Percentiles rank a stretch among this genome's conserved stretches.
Evolutionary conservation across 2,888 invertebrate species (phyloP).

Genomic region (Nemotelus nigrinus): DNA sequence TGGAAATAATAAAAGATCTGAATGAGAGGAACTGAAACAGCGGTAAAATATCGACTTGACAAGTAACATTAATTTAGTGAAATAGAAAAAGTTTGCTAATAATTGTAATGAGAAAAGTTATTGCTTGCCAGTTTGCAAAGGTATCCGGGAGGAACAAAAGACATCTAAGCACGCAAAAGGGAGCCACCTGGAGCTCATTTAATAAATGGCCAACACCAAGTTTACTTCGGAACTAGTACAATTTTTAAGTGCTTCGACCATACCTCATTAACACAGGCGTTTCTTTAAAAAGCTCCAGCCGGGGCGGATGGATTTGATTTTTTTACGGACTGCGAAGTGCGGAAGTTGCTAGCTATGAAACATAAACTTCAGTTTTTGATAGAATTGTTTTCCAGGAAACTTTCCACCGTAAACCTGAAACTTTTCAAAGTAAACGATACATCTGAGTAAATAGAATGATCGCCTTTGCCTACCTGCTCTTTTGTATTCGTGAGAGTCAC

Average conservation of each 20-base stretch:
- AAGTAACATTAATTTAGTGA: constrained; percentile 36
- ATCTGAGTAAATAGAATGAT: no score
- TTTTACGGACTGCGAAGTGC: no score
- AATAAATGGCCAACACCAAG: background rate
- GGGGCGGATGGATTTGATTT: background rate
- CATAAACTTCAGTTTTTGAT: constrained; percentile 4
- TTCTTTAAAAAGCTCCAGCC: background rate
- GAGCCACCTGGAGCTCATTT: background rate
- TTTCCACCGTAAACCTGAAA: background rate
- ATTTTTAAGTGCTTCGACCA: constrained; percentile 10
- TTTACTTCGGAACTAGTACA: background rate
- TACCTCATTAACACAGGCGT: constrained; percentile 30
- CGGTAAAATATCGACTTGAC: constrained; percentile 16
- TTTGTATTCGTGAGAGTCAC: no score
- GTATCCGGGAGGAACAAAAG: background rate
- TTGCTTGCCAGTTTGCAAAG: constrained; percentile 20
- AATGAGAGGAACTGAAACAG: constrained; percentile 1
- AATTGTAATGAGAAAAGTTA: constrained; percentile 40
- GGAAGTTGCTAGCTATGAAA: no score
- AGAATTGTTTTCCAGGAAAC: constrained; percentile 6
- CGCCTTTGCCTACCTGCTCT: no score
- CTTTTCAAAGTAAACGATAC: no score
- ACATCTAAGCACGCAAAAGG: background rate
- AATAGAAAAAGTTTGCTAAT: constrained; percentile 38
- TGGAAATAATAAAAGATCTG: background rate